These are phyloP conservation scores for Aphis gossypii DNA, from an alignment of 1,140 invertebrate genomes.

Conservation along the genomic window DNA sequence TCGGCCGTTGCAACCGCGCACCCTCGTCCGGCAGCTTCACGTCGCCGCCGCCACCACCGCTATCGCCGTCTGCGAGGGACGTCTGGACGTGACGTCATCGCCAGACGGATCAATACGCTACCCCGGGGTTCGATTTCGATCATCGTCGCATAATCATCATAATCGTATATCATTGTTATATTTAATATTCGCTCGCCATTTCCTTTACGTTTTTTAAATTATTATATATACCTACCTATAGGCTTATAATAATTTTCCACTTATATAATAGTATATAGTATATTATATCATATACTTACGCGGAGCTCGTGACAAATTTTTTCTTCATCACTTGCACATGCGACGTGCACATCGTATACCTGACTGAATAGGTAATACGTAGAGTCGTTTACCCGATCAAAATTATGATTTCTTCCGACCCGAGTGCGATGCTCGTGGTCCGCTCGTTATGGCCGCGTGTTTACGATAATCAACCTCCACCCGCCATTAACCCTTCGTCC, in stretches of 20 bases:
- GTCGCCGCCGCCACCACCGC: not conserved
- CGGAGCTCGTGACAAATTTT: not conserved
- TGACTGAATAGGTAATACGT: not conserved
- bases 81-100: conserved; percentile 57
- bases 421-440: not conserved
- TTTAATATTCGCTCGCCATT: not conserved
- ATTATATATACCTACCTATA: too few relatives aligned
- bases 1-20: not conserved
- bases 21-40: conserved; percentile 27
- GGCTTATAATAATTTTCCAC: too few relatives aligned
- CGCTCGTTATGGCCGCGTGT: not conserved
- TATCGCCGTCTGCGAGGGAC: conserved; percentile 10
- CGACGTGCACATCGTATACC: not conserved
- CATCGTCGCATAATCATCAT: not conserved
- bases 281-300: too few relatives aligned
- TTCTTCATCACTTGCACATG: not conserved
- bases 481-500: not conserved
- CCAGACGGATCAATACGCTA: conserved; percentile 55
- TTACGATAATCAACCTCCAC: not conserved
- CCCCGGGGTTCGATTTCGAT: conserved; percentile 8
- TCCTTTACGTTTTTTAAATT: too few relatives aligned
- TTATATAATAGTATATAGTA: not conserved
- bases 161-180: too few relatives aligned
- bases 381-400: not conserved
- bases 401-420: not conserved